Percentiles rank a stretch among this genome's conserved stretches.
Evolutionary conservation across 2,113 vertebrate genomes (phyloP).

Genomic region (Apistogramma diplotaenia): DNA sequence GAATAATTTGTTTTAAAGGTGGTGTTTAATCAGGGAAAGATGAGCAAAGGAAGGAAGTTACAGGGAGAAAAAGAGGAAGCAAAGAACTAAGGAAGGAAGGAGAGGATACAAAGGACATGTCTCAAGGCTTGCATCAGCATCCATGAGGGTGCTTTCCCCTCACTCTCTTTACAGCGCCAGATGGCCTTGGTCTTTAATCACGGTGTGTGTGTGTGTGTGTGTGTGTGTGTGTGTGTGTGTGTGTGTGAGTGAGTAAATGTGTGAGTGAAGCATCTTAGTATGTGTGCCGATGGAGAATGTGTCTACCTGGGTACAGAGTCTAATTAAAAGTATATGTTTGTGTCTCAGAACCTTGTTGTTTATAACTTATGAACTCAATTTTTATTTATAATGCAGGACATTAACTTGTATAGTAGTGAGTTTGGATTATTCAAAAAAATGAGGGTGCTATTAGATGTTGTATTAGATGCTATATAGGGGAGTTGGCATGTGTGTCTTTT

Average conservation of each 20-base stretch:
- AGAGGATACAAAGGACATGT: slow-evolving; percentile 54
- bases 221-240: neutral
- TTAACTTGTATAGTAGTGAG: neutral
- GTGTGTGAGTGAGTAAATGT: neutral
- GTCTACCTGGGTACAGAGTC: neutral
- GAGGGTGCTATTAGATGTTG: neutral
- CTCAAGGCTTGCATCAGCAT: slow-evolving; percentile 69
- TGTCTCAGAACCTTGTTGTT: neutral
- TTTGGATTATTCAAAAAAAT: neutral
- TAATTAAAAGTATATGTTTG: slow-evolving; percentile 23
- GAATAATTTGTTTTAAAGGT: slow-evolving; percentile 35
- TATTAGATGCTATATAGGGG: too few species aligned
- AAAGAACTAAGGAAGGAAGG: slow-evolving; percentile 17
- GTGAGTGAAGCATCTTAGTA: slow-evolving; percentile 6
- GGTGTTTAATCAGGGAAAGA: slow-evolving; percentile 31
- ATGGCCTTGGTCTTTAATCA: slow-evolving; percentile 74
- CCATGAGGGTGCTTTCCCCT: slow-evolving; percentile 54
- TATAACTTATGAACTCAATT: neutral
- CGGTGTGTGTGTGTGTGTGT: slow-evolving; percentile 29
- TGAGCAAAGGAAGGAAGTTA: neutral
- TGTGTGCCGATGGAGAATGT: neutral
- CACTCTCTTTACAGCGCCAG: slow-evolving; percentile 53
- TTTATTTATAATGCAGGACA: neutral
- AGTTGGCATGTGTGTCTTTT: neutral
- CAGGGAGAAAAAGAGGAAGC: slow-evolving; percentile 25